Evolutionary conservation across 2,797 vertebrate species (phyloP).

Genomic region (Tinamus major): DNA sequence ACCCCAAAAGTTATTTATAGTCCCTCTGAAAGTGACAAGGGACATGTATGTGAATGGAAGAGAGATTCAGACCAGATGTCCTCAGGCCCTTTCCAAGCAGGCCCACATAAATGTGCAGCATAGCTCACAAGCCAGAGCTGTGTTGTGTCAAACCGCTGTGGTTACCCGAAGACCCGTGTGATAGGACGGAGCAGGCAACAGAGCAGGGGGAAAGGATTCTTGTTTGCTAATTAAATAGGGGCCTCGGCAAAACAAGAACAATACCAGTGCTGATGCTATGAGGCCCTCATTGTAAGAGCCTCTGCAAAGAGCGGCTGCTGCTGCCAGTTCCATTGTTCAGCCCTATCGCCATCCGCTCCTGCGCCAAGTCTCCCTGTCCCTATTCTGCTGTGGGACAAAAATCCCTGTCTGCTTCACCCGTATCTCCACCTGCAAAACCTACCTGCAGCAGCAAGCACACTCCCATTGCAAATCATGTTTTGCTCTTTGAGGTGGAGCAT

Average conservation of each 20-base stretch:
- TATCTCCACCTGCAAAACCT: not conserved
- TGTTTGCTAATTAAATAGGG: not conserved
- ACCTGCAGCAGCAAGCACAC: fast-evolving
- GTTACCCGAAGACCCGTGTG: slow-evolving; percentile 6
- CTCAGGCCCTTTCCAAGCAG: not conserved
- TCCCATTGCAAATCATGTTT: not conserved
- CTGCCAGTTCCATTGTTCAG: not conserved
- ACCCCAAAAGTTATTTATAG: slow-evolving; percentile 4
- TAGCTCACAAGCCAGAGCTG: not conserved
- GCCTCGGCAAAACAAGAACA: not conserved
- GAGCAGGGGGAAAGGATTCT: not conserved
- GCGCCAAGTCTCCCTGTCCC: not conserved
- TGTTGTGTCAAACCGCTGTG: not conserved
- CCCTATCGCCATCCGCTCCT: fast-evolving
- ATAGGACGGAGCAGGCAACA: fast-evolving
- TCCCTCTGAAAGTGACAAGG: not conserved
- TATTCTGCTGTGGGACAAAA: fast-evolving
- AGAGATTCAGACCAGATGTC: slow-evolving; percentile 65
- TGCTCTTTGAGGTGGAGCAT: not conserved
- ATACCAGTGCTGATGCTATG: fast-evolving
- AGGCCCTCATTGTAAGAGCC: not conserved
- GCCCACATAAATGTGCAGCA: not conserved
- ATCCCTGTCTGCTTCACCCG: not conserved
- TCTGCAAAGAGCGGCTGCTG: fast-evolving
- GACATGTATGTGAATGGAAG: not conserved